Evolutionary conservation across 2,113 vertebrate species (phyloP), one percentile per base, ranked within the genome.

Genomic region (Symphodus melops): DNA sequence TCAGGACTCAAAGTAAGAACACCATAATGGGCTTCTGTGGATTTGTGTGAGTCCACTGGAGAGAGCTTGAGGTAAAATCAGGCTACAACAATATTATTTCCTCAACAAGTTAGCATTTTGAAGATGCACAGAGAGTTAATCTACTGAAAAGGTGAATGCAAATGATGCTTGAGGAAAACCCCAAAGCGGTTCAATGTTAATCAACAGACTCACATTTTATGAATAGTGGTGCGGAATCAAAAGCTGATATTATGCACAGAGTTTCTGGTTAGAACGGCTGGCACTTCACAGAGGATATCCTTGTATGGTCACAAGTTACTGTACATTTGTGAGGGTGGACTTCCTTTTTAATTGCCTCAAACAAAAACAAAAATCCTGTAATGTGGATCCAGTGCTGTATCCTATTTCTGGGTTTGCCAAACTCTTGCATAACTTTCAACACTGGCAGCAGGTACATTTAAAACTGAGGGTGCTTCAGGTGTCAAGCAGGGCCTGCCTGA

Each of bases 361-460:
- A 58, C 69, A 17, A 49, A 67, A 19, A 17, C 4, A 56, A 46
- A 33, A 33, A 33, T 77, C 20, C 44, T 66, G 61, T 68, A 68
- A 74, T 72, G 60, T 49, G 41, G 54, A 75, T 77, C 52, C 8
- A 33, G 6, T 9, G 54, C 51, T 23, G 25, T 25, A 73, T 80
- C 75, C 75, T 88, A 78, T 87, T 88, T 83, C 70, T 72, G 61
- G 81, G 28, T 75, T 71, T 77, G 86, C 78, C 87, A 88, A 88
- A 86, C 60, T 84, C 85, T 92, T 92, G 86, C 81, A 14, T 92
- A 92, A 90, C 76, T 71, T 81, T 81, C 61, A 88, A 68, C 61
- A 75, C 74, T 83, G 70, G 82, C 87, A 85, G 88, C 80, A 89
- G 85, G 83, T 89, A 73, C n/a, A 63, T 81, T 79, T 69, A 69